Evolutionary conservation across 1,140 invertebrate species (phyloP).

Genomic region (Drosophila littoralis): DNA sequence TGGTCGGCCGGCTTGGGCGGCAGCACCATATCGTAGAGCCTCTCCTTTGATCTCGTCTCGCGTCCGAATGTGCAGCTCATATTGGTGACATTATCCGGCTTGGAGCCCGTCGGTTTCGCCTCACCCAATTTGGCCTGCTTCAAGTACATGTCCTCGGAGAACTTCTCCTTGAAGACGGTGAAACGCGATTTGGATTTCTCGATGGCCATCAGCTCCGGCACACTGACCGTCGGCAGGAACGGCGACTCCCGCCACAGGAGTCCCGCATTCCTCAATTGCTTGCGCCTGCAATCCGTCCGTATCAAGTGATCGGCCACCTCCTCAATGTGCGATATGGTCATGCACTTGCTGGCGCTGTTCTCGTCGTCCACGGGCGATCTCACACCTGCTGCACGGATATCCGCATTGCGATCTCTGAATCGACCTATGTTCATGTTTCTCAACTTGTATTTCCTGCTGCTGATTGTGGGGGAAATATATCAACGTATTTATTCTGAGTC

Average conservation of each 20-base stretch:
- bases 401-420: conserved; percentile 44
- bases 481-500: not conserved
- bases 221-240: conserved; percentile 9
- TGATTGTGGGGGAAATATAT: not conserved
- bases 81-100: conserved; percentile 67
- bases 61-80: conserved; percentile 59
- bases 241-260: conserved; percentile 24
- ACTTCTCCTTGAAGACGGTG: conserved; percentile 63
- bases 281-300: conserved; percentile 24
- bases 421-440: conserved; percentile 47
- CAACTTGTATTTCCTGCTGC: not conserved
- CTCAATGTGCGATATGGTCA: conserved; percentile 39
- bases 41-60: not conserved
- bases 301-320: conserved; percentile 56
- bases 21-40: conserved; percentile 55
- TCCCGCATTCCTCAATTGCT: not conserved
- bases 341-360: conserved; percentile 2
- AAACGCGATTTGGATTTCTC: conserved; percentile 70
- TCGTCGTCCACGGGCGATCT: not conserved
- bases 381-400: conserved; percentile 45
- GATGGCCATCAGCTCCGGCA: conserved; percentile 50
- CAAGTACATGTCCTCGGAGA: conserved; percentile 70
- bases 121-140: conserved; percentile 59
- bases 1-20: conserved; percentile 56
- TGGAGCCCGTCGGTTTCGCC: conserved; percentile 43